phyloP scores from a whole-genome alignment of 2,113 vertebrate species.

The Mirounga angustirostris region DNA sequence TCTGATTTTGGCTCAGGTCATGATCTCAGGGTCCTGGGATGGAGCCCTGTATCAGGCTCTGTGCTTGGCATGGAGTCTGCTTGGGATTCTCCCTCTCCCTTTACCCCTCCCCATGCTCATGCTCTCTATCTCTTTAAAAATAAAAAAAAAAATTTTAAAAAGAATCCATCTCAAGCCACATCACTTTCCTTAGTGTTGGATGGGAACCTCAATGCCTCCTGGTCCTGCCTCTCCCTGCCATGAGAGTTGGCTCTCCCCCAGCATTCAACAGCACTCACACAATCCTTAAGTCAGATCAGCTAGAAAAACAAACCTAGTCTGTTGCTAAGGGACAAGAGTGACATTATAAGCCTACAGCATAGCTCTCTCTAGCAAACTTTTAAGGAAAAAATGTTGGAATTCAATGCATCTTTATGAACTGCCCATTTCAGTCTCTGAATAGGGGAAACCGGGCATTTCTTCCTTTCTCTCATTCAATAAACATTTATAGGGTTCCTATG shows the following conservation, averaged over 20 bases:
- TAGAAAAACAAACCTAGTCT: constrained; percentile 45
- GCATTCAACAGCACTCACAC: background rate
- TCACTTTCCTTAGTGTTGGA: background rate
- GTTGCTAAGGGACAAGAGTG: background rate
- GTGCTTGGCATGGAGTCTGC: background rate
- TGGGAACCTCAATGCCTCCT: background rate
- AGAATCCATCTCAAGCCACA: background rate
- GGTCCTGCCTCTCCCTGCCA: background rate
- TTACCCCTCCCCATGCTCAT: background rate
- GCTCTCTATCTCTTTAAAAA: background rate
- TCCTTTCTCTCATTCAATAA: constrained; percentile 29
- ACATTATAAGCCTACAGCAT: background rate
- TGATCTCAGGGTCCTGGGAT: background rate
- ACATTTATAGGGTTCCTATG: background rate
- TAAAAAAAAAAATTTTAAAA: too few relatives aligned
- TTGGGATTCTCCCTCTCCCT: background rate
- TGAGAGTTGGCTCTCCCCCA: background rate
- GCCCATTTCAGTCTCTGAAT: constrained; percentile 3
- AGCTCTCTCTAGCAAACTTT: constrained; percentile 16
- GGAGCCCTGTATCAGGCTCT: background rate
- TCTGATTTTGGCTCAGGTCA: background rate
- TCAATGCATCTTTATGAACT: background rate
- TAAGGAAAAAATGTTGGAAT: constrained; percentile 3
- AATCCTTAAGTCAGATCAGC: background rate
- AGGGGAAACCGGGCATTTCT: background rate